A percentile compares a stretch with the other conserved stretches of the same genome.
Conservation (phyloP, 2,113 vertebrate species). For the Lamprologus callipterus region DNA sequence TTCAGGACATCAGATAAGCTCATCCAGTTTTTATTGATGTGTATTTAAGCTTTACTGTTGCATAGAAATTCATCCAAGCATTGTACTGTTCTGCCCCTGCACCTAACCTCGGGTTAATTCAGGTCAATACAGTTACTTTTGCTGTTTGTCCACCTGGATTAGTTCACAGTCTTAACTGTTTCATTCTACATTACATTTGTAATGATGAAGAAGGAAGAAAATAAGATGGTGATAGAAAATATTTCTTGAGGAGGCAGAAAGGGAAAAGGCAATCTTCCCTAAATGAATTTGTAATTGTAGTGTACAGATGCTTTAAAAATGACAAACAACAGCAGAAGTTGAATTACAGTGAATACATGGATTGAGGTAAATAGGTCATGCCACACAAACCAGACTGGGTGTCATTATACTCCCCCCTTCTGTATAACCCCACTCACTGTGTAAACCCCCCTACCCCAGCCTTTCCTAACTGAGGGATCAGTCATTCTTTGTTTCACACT, state of each 20-base stretch:
- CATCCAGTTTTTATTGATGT: background rate
- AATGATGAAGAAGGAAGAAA: background rate
- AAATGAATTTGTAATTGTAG: background rate
- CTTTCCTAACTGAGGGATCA: background rate
- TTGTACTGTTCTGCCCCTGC: background rate
- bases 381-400: constrained; percentile 33
- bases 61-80: background rate
- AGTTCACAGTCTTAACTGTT: background rate
- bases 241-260: background rate
- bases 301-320: background rate
- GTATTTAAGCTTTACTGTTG: background rate
- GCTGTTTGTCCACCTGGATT: background rate
- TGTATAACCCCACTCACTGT: background rate
- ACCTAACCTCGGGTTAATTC: background rate
- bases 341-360: constrained; percentile 7
- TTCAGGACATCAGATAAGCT: constrained; percentile 38
- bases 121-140: background rate
- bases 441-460: background rate
- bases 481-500: background rate
- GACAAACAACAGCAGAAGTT: background rate
- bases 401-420: constrained; percentile 9
- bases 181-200: background rate
- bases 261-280: background rate
- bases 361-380: constrained; percentile 60
- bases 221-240: background rate